A percentile compares a stretch with the other conserved stretches of the same genome.
These are phyloP conservation scores for Denticeps clupeoides DNA, from an alignment of 2,797 vertebrate genomes.

Conservation along the genomic window DNA sequence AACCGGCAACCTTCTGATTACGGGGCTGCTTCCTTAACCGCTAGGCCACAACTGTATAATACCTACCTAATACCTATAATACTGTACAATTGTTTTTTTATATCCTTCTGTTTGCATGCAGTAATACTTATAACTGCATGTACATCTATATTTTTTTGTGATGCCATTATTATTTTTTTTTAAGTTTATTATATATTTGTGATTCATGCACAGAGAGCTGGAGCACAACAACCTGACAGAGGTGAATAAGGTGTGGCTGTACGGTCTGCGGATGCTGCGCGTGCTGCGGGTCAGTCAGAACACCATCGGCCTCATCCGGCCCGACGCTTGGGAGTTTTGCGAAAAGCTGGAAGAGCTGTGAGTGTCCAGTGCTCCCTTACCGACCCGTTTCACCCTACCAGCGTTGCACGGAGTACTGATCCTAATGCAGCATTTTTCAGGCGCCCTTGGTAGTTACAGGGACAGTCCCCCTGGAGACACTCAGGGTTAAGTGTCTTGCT, in stretches of 20 bases:
- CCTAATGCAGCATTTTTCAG: neutral
- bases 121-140: no score
- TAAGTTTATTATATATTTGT: constrained; percentile 24
- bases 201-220: constrained; percentile 69
- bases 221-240: constrained; percentile 94
- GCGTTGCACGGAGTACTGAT: constrained; percentile 3
- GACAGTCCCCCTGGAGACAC: no score
- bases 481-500: no score
- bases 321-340: constrained; percentile 96
- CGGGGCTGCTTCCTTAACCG: no score
- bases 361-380: constrained; percentile 42
- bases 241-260: constrained; percentile 93
- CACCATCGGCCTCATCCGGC: constrained; percentile 79
- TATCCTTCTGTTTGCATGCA: no score
- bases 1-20: no score
- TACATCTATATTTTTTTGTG: neutral
- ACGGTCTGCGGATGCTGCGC: constrained; percentile 85
- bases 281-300: constrained; percentile 91
- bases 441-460: constrained; percentile 11
- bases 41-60: no score
- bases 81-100: no score
- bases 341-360: constrained; percentile 92
- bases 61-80: no score
- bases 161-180: neutral
- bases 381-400: constrained; percentile 19